Percentiles rank a stretch among this genome's conserved stretches.
Conservation (phyloP, 2,113 vertebrate genomes). For the Glareola pratincola region DNA sequence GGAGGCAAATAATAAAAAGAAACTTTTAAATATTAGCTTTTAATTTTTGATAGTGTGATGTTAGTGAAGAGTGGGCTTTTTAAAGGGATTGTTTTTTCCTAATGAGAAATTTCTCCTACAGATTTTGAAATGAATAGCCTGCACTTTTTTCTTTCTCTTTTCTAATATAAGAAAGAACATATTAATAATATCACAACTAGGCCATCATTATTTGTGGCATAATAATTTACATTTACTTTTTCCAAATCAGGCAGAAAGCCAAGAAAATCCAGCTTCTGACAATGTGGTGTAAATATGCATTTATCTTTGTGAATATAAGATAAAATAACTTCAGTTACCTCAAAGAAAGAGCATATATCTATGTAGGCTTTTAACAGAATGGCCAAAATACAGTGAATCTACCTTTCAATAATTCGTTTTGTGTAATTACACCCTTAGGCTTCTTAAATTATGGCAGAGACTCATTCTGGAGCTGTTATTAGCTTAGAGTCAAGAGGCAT, state of each 20-base stretch:
- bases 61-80: background rate
- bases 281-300: background rate
- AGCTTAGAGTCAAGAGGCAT: background rate
- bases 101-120: background rate
- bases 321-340: background rate
- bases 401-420: constrained; percentile 18
- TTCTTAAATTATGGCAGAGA: background rate
- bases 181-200: background rate
- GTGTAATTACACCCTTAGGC: constrained; percentile 19
- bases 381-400: background rate
- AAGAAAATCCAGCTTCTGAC: background rate
- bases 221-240: background rate
- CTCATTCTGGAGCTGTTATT: background rate
- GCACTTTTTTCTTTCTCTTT: background rate
- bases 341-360: background rate
- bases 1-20: background rate
- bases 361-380: background rate
- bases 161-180: background rate
- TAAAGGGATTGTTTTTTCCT: background rate
- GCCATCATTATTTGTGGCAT: background rate
- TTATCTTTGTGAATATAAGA: background rate
- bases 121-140: background rate
- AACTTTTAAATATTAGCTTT: background rate
- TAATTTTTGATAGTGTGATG: background rate
- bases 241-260: background rate